Evolutionary conservation across 2,888 invertebrate genomes (phyloP), one percentile per base, ranked within the genome.

Genomic region (Brachyptera putata): DNA sequence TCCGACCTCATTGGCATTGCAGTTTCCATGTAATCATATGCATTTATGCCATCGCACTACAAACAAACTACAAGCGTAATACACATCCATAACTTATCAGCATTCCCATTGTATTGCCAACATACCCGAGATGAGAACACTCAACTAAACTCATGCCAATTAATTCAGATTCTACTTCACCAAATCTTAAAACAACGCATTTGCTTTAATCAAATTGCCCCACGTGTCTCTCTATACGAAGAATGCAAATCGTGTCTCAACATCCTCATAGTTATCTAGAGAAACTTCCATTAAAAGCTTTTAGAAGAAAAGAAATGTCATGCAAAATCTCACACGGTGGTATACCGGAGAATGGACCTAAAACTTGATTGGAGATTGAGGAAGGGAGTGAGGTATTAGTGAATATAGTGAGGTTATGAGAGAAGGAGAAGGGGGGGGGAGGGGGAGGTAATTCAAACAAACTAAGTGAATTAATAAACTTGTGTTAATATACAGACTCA

Each of bases 331-430:
- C 18, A n/a, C 11, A 4, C 24, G 13, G 18, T 24, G 24, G 3
- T 53, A 34, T 36, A 53, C 34, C 30, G 36, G 34, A 53, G 53
- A 53, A 36, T 53, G 30, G 41, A 34, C 49, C 58, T 58, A 49
- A 50, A 58, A 37, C 49, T 50, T 50, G 50, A 39, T 58, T 58
- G 58, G n/a, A n/a, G n/a, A n/a, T n/a, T n/a, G n/a, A n/a, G n/a
- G n/a, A n/a, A n/a, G n/a, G n/a, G n/a, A n/a, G n/a, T n/a, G n/a
- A n/a, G n/a, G n/a, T n/a, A n/a, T n/a, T n/a, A n/a, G n/a, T n/a
- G n/a, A n/a, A n/a, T n/a, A n/a, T n/a, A n/a, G n/a, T n/a, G n/a
- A n/a, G n/a, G n/a, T n/a, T n/a, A n/a, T n/a, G n/a, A n/a, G n/a
- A n/a, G n/a, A n/a, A n/a, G n/a, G n/a, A n/a, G n/a, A n/a, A n/a